Base-by-base conservation (phyloP, 1,140 invertebrate genomes). In the Heterodera schachtii region DNA sequence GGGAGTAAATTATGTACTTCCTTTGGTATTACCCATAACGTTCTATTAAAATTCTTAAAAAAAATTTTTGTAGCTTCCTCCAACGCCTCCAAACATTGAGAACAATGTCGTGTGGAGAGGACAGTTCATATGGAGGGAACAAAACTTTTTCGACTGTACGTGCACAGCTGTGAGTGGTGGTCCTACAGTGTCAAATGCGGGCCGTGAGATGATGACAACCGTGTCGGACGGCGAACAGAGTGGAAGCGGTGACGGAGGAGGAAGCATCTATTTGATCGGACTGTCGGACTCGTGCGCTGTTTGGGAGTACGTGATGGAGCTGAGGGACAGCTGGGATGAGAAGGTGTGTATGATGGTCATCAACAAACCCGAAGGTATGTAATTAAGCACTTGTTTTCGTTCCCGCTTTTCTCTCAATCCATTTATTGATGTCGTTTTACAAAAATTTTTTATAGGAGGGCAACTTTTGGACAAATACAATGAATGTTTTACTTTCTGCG, bases 291-390 rank as follows among this genome's bases (percentile, higher is more conserved):
- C 77, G 49, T 31, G 19, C 49, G 77, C 60, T 49, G 77, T 78
- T 44, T 78, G 77, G 77, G 3, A 64, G 13, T 78, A 78, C 70
- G 46, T 78, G 31, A 3, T 47, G 2, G 11, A 31, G 19, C 70
- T 78, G 70, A 78, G 7, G 19, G 77, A 69, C 31, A 78, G 64
- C 19, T 78, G 77, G 64, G 31, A 78, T 21, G 70, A 78, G 21
- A 60, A 78, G n/a, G 19, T 78, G 52, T 69, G 66, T 49, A 21
- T 78, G 44, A 47, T 78, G 31, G 1, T 78, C 3, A 44, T 78
- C 47, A 64, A 78, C 43, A 47, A n/a, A 64, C 75, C 75, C 5
- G 44, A 76, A 76, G 75, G 75, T 76, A 1, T 31, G 31, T 31
- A 31, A 31, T 31, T 31, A 31, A 21, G n/a, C 47, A 16, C 16